phyloP scores from a whole-genome alignment of 2,797 vertebrate species.

The Propithecus deckenii region DNA sequence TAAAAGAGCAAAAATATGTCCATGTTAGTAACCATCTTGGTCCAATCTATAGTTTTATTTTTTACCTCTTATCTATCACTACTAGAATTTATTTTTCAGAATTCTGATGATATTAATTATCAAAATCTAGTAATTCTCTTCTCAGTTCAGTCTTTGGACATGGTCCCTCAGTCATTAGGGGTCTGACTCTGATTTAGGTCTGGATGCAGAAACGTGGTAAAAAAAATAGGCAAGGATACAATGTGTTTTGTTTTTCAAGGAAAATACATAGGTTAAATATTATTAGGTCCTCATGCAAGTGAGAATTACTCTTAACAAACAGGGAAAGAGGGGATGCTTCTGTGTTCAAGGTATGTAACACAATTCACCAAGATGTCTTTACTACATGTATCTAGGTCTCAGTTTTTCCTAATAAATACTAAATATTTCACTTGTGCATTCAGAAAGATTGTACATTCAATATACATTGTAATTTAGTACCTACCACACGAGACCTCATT shows the following conservation, averaged over 20 bases:
- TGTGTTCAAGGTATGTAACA: not conserved
- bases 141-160: not conserved
- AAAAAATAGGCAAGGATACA: not conserved
- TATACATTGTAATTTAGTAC: not conserved
- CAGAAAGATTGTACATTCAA: not conserved
- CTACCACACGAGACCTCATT: not conserved
- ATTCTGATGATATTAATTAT: not conserved
- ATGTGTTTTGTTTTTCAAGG: not conserved
- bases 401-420: not conserved
- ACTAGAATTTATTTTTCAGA: not conserved
- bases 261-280: not conserved
- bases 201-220: not conserved
- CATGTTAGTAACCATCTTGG: not conserved
- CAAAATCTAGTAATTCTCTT: not conserved
- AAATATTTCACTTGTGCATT: not conserved
- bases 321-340: not conserved
- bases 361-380: not conserved
- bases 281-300: not conserved
- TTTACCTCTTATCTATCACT: not conserved
- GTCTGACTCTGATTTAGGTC: not conserved
- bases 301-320: not conserved
- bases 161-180: not conserved
- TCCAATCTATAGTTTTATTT: not conserved
- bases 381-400: not conserved
- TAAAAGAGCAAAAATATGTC: not conserved